Evolutionary conservation across 1,140 invertebrate species (phyloP).

Genomic region (Mya arenaria): DNA sequence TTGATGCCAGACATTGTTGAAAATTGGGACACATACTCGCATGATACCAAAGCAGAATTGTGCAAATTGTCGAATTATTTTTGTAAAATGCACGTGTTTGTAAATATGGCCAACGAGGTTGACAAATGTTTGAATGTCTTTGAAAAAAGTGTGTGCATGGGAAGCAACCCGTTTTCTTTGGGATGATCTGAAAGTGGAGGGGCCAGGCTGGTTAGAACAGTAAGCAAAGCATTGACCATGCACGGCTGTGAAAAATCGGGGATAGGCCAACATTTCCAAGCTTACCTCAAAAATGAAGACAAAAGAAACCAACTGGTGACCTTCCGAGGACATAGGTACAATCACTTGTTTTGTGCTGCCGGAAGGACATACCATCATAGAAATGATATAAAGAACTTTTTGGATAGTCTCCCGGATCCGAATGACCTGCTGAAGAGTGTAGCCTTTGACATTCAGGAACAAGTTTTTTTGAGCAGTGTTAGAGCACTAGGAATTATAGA

Average conservation of each 20-base stretch:
- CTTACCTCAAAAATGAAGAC: neutral
- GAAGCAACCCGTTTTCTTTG: too few species aligned
- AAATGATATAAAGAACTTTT: conserved; percentile 1
- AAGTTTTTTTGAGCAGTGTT: conserved; percentile 10
- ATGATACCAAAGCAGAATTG: too few species aligned
- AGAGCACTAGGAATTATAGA: conserved; percentile 50
- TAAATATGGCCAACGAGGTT: too few species aligned
- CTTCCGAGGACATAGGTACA: conserved; percentile 13
- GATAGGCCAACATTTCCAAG: neutral
- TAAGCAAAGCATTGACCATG: too few species aligned
- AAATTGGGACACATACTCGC: too few species aligned
- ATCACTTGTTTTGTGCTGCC: neutral
- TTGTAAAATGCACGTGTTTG: too few species aligned
- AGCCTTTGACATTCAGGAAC: conserved; percentile 39
- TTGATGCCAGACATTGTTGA: too few species aligned
- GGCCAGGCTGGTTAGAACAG: too few species aligned
- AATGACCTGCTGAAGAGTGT: conserved; percentile 47
- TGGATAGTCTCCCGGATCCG: neutral
- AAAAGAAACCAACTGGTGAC: conserved; percentile 11
- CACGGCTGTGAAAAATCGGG: conserved; percentile 28
- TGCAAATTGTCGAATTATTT: too few species aligned
- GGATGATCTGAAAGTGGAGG: too few species aligned
- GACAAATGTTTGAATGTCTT: too few species aligned
- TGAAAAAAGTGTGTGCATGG: too few species aligned
- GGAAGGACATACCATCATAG: neutral